Percentiles rank a stretch among this genome's conserved stretches.
Evolutionary conservation across 2,888 invertebrate species (phyloP).

Genomic region (Zaprionus obscuricornis): DNA sequence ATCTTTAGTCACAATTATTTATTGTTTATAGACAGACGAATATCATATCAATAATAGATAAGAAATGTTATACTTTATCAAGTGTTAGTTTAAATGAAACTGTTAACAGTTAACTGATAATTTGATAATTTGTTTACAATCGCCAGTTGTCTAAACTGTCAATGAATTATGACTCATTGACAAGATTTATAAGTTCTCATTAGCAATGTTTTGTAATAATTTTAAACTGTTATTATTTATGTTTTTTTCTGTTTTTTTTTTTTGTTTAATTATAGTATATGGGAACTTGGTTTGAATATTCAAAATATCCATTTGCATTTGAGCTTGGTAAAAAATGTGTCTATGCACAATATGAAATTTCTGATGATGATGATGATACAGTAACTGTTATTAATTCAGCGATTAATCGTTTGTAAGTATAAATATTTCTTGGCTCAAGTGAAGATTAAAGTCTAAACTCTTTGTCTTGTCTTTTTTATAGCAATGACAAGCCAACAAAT

Average conservation of each 20-base stretch:
- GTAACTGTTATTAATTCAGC: slow-evolving; percentile 84
- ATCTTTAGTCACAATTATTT: no score
- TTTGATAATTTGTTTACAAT: no score
- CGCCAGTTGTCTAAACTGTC: no score
- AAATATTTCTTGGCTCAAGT: neutral
- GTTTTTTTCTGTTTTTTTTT: neutral
- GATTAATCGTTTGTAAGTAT: slow-evolving; percentile 74
- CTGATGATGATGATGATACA: slow-evolving; percentile 83
- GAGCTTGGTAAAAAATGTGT: slow-evolving; percentile 90
- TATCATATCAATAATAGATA: no score
- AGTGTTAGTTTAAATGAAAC: no score
- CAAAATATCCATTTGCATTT: slow-evolving; percentile 90
- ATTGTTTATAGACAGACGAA: no score
- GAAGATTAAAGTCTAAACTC: neutral
- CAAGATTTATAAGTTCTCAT: neutral
- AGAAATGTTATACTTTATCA: no score
- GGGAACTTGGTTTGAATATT: slow-evolving; percentile 91
- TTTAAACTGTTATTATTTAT: neutral
- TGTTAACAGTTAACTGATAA: no score
- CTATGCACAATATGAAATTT: slow-evolving; percentile 87
- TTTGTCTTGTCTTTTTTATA: slow-evolving; percentile 16
- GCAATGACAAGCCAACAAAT: slow-evolving; percentile 67
- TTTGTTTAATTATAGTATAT: slow-evolving; percentile 85
- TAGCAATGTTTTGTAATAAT: no score
- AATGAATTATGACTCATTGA: neutral